Percentiles rank a stretch among this genome's conserved stretches.
These are phyloP conservation scores for Coracias cyanogaster DNA, from an alignment of 2,797 vertebrate species.

Conservation along the genomic window DNA sequence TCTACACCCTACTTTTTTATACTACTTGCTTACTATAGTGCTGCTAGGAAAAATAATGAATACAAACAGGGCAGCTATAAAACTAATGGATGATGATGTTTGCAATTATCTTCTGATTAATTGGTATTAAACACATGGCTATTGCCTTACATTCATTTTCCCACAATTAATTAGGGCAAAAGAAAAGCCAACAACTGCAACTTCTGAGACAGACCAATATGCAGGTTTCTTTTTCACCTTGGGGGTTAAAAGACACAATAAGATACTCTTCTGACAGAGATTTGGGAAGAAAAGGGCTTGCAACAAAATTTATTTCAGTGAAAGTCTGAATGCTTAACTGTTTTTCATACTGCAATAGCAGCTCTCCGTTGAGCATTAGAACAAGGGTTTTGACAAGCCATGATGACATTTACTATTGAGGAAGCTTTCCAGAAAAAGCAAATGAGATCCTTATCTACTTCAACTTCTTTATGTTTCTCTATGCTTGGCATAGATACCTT, in stretches of 20 bases:
- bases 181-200: not conserved
- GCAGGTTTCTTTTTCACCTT: not conserved
- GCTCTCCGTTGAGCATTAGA: not conserved
- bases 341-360: not conserved
- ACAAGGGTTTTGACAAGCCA: not conserved
- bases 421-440: not conserved
- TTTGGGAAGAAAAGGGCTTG: not conserved
- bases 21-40: not conserved
- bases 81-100: slow-evolving; percentile 8
- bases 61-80: not conserved
- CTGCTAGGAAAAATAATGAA: not conserved
- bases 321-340: not conserved
- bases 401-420: not conserved
- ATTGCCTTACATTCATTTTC: not conserved
- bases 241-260: not conserved
- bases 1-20: not conserved
- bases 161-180: not conserved
- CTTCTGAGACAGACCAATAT: not conserved
- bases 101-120: not conserved
- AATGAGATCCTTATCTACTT: not conserved
- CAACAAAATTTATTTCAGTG: not conserved
- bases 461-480: not conserved
- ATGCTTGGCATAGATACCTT: not conserved
- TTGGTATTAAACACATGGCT: not conserved
- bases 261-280: not conserved